Evolutionary conservation across 2,888 invertebrate species (phyloP), one percentile per base, ranked within the genome.

Genomic region (Parnassius orleans): DNA sequence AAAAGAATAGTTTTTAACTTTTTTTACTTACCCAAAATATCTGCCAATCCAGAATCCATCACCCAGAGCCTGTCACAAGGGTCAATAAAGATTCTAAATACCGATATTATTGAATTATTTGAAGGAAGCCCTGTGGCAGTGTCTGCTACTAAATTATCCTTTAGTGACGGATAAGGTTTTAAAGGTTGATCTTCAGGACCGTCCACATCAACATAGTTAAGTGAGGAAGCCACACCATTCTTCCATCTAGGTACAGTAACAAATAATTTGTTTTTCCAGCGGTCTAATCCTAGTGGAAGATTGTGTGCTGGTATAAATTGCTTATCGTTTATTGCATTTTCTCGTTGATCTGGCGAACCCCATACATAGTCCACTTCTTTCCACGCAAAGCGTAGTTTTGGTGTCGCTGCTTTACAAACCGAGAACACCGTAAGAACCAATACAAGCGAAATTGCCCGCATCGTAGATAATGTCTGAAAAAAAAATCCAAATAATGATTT

Each of bases 61-160:
- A 96, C 95, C 96, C 97, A 97, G 10, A 97, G 92, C 53, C 97
- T 93, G 78, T 96, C 96, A 73, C 97, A 97, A 7, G 92, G 91
- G 78, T 97, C 97, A 1, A 95, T 94, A 68, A 92, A 93, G 24
- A 95, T 88, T 65, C 97, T 93, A 82, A 96, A 96, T 5, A 95
- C 95, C 2, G 95, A 96, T 57, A 95, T 88, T 52, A 96, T 93
- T 0, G 93, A 93, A 61, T 92, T 92, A 66, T 95, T 93, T 3
- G 93, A 88, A 48, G 90, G 88, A 3, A 93, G 71, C 43, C 81
- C 80, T 5, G 84, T 86, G 1, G 84, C 86, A 9, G 81, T 74
- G 64, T 90, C 92, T 53, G 94, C 94, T 55, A 98, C 93, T 52
- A 95, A 94, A 80, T 98, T 98, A 19, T 96, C 95, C 72, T 95